A percentile compares a stretch with the other conserved stretches of the same genome.
phyloP scores from a whole-genome alignment of 2,888 invertebrate species.

The Dasypogon diadema region DNA sequence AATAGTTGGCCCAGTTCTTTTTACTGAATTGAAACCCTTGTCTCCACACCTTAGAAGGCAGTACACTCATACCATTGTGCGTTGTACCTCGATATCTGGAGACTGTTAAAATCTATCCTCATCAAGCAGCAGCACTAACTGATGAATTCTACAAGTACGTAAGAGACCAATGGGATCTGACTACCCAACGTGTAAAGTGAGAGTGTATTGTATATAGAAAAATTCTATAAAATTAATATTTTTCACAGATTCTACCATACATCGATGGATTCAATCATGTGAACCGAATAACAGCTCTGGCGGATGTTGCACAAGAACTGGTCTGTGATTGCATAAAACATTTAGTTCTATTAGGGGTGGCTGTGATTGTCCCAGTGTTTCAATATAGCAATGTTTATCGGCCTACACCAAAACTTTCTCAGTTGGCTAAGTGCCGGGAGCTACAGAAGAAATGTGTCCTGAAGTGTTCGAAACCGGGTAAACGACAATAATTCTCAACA shows the following conservation, averaged over 20 bases:
- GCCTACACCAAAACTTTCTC: constrained; percentile 78
- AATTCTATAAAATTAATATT: too few relatives aligned
- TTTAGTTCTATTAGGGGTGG: constrained; percentile 80
- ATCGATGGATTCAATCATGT: constrained; percentile 87
- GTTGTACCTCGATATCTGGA: constrained; percentile 79
- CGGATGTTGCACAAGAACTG: constrained; percentile 84
- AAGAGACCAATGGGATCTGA: constrained; percentile 83
- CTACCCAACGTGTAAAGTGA: constrained; percentile 86
- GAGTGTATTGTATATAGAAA: too few relatives aligned
- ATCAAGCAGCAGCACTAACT: constrained; percentile 85
- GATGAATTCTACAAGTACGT: constrained; percentile 76
- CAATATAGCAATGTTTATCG: constrained; percentile 83
- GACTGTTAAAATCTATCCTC: constrained; percentile 79
- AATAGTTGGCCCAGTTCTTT: not conserved
- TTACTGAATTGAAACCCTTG: too few relatives aligned
- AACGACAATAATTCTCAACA: too few relatives aligned
- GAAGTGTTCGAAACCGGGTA: constrained; percentile 78
- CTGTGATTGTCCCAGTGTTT: constrained; percentile 82
- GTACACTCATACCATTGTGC: constrained; percentile 81
- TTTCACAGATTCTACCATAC: constrained; percentile 77
- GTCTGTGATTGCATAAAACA: constrained; percentile 87
- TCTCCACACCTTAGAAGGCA: constrained; percentile 79
- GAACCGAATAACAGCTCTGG: constrained; percentile 80
- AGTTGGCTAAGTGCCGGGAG: constrained; percentile 74
- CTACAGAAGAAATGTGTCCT: constrained; percentile 79